Conservation (phyloP, 2,113 vertebrate genomes). For the Albula glossodonta region DNA sequence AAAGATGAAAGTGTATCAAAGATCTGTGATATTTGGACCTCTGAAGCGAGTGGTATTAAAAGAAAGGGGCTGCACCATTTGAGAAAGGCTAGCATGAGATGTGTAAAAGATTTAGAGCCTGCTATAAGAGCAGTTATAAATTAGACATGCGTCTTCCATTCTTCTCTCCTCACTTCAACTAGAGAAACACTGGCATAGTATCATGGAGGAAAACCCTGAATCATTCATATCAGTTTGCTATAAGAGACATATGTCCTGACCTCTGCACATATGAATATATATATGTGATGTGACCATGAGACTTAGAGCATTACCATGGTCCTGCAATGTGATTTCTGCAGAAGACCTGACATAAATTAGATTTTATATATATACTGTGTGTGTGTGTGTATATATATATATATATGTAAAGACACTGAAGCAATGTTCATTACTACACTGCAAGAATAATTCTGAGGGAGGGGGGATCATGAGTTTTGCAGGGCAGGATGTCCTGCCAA, state of each 20-base stretch:
- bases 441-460: no score
- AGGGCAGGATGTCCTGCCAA: no score
- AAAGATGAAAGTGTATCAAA: constrained; percentile 25
- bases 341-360: no score
- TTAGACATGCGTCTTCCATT: constrained; percentile 48
- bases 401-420: no score
- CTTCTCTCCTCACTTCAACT: constrained; percentile 1
- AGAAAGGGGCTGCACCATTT: constrained; percentile 45
- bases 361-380: no score
- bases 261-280: no score
- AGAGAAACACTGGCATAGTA: constrained; percentile 17
- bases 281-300: no score
- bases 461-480: no score
- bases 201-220: constrained; percentile 35
- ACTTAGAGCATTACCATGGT: no score
- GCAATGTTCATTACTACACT: no score
- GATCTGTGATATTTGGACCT: constrained; percentile 19
- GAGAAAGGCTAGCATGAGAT: constrained; percentile 52
- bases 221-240: constrained; percentile 40
- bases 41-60: constrained; percentile 57
- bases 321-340: no score
- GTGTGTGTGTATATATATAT: no score
- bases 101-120: constrained; percentile 51
- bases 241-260: not conserved
- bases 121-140: constrained; percentile 59